Evolutionary conservation across 2,797 vertebrate genomes (phyloP), one percentile per base, ranked within the genome.

Genomic region (Lemur catta): DNA sequence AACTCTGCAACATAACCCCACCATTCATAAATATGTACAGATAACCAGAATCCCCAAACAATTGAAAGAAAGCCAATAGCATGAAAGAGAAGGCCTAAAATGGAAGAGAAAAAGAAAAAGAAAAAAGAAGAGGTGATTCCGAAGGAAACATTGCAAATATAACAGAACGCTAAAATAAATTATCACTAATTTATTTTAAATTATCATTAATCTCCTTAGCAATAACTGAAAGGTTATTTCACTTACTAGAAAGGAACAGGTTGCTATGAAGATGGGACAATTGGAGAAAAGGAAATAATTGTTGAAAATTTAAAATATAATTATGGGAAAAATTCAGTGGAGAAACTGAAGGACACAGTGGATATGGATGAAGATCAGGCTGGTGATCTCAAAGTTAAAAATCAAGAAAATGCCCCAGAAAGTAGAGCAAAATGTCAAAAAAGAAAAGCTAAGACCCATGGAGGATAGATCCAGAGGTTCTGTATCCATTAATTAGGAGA

Each of bases 211-310:
- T 74, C 41, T 86, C 18, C n/a, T 61, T 57, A 67, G n/a, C 59
- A 85, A 65, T 87, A 82, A 74, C 57, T 59, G n/a, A 71, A 48
- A 84, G 35, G 18, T 72, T 59, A 28, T 79, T 86, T 92, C 13
- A 90, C 90, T 84, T 80, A 69, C 4, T 50, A 63, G 18, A 80
- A 87, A 67, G 71, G 46, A 94, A 30, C 10, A 20, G 7, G 43
- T 79, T 93, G 15, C 50, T 86, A 41, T 69, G 69, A 91, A 96
- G 55, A 67, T 69, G 52, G 55, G 63, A 20, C 22, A 55, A 87
- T 57, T 50, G 69, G 76, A 75, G 74, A 46, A 97, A 88, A 93
- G 72, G 52, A 95, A 95, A 88, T 33, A 84, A 78, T 93, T 87
- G 57, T 38, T 76, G 76, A 57, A 79, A 91, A 59, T 91, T 46